Percentiles rank a stretch among this genome's conserved stretches.
Conservation (phyloP, 2,888 invertebrate species). For the Cynaeus angustus region DNA sequence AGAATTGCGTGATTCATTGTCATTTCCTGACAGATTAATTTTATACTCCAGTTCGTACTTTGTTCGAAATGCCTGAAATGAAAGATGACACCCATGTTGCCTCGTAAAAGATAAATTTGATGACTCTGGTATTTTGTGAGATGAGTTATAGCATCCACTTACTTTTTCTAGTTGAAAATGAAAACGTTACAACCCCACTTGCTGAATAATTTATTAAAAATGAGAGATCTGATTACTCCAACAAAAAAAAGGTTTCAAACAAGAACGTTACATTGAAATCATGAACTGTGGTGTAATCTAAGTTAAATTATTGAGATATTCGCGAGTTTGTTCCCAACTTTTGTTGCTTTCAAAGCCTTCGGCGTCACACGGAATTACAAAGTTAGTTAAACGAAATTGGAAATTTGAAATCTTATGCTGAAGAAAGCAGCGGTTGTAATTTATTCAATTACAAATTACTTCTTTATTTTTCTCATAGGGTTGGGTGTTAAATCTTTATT, state of each 20-base stretch:
- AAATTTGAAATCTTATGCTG: not conserved
- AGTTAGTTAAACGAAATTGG: slow-evolving; percentile 6
- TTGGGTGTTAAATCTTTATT: too few species aligned
- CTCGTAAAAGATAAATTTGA: slow-evolving; percentile 41
- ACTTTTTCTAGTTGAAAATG: slow-evolving; percentile 32
- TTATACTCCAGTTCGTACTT: slow-evolving; percentile 40
- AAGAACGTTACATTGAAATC: too few species aligned
- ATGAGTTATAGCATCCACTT: slow-evolving; percentile 33
- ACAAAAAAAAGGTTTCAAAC: too few species aligned
- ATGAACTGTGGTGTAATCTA: too few species aligned
- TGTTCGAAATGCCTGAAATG: slow-evolving; percentile 29
- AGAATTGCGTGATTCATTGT: slow-evolving; percentile 36
- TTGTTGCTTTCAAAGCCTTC: not conserved
- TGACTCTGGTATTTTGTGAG: slow-evolving; percentile 35
- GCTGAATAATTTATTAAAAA: slow-evolving; percentile 12
- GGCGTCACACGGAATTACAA: not conserved
- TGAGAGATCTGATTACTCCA: not conserved
- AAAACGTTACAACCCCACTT: not conserved
- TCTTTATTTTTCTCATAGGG: not conserved
- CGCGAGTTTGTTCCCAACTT: not conserved
- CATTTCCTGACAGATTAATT: slow-evolving; percentile 44
- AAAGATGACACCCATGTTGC: slow-evolving; percentile 41
- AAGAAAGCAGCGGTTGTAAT: not conserved
- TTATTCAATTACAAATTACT: slow-evolving; percentile 1
- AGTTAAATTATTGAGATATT: not conserved